Conservation (phyloP, 2,888 invertebrate species). For the Drosophila histrio region DNA sequence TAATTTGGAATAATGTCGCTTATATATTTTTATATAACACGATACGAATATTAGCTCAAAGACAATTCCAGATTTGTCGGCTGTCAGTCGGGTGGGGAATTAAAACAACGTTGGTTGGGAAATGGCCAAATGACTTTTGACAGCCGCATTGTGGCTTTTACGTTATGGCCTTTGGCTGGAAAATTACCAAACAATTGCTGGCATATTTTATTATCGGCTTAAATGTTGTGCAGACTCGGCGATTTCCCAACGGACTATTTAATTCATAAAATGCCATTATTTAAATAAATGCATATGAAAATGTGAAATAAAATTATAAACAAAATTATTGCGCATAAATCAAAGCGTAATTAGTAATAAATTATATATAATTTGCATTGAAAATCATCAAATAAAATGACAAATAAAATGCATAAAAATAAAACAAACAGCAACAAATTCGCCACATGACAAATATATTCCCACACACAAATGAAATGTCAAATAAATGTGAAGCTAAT, state of each 20-base stretch:
- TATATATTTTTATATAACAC: too few relatives aligned
- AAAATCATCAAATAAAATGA: conserved; percentile 40
- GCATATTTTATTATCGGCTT: conserved; percentile 25
- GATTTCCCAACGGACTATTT: conserved; percentile 38
- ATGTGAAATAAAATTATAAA: conserved; percentile 11
- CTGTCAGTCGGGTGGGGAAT: conserved; percentile 43
- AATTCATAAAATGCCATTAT: conserved; percentile 56
- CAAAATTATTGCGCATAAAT: conserved; percentile 59
- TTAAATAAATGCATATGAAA: conserved; percentile 45
- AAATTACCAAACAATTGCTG: conserved; percentile 5
- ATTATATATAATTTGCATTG: conserved; percentile 64
- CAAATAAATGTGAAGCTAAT: conserved; percentile 69
- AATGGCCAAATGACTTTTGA: conserved; percentile 27
- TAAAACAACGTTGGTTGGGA: conserved; percentile 27
- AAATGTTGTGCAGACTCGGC: conserved; percentile 17
- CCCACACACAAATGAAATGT: conserved; percentile 42
- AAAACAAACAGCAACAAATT: conserved; percentile 9
- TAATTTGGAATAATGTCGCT: too few relatives aligned
- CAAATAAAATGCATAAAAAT: not conserved
- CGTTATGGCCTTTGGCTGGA: conserved; percentile 8
- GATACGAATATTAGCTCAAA: not conserved
- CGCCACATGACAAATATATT: conserved; percentile 24
- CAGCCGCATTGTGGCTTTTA: conserved; percentile 7
- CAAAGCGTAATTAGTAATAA: conserved; percentile 57
- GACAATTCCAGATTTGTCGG: conserved; percentile 2